Percentiles rank a stretch among this genome's conserved stretches.
Evolutionary conservation across 53 echinoderm and acorn worm genomes (phyloP).

Genomic region (Echinarachnius parma): DNA sequence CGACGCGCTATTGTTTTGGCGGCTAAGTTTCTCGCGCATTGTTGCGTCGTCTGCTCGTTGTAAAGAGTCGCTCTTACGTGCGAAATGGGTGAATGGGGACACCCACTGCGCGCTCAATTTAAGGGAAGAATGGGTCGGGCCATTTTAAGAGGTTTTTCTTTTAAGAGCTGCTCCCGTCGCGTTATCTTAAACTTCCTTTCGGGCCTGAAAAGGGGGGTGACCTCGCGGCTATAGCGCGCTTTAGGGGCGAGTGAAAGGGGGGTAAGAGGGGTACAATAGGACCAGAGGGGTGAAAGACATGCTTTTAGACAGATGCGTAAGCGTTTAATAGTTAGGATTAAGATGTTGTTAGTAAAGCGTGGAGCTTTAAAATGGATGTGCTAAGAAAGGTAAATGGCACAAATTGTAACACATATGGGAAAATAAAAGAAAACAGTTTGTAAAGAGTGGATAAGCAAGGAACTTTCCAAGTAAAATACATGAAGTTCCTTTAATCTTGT

Average conservation of each 20-base stretch:
- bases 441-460: too few species aligned
- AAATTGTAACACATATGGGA: too few species aligned
- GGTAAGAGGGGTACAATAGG: conserved; percentile 5
- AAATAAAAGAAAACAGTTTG: too few species aligned
- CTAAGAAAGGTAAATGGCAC: too few species aligned
- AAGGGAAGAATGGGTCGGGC: conserved; percentile 17
- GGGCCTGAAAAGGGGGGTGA: conserved; percentile 4
- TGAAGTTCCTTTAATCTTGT: too few species aligned
- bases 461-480: too few species aligned
- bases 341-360: too few species aligned
- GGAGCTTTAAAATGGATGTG: too few species aligned
- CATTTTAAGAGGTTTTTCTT: conserved; percentile 7
- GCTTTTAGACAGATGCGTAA: conserved; percentile 27
- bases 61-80: conserved; percentile 6
- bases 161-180: not conserved
- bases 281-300: conserved; percentile 5
- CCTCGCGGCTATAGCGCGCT: conserved; percentile 20
- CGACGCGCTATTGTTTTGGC: conserved; percentile 37
- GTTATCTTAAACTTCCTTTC: conserved; percentile 42
- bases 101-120: conserved; percentile 38
- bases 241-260: conserved; percentile 6
- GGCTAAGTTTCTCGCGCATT: conserved; percentile 13
- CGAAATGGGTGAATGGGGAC: not conserved
- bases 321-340: conserved; percentile 24
- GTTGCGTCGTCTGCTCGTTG: conserved; percentile 12